These are phyloP conservation scores for Aelia acuminata DNA, from an alignment of 2,888 invertebrate species.

Conservation along the genomic window DNA sequence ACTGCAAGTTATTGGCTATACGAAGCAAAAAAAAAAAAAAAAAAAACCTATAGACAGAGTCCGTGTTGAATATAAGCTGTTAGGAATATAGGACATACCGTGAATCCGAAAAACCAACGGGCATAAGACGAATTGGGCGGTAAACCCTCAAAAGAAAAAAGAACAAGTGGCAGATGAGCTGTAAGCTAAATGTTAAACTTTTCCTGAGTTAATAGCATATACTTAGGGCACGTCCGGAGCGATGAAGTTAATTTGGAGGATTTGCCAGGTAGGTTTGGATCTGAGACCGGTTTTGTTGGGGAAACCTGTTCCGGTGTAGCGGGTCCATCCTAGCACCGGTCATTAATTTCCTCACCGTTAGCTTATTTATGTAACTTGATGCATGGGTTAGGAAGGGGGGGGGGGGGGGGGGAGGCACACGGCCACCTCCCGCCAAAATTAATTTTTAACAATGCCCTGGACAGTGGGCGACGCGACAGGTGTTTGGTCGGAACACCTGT, in stretches of 20 bases:
- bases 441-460: constrained; percentile 26
- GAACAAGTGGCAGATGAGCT: constrained; percentile 35
- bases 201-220: constrained; percentile 51
- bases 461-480: neutral
- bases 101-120: neutral
- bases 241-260: constrained; percentile 50
- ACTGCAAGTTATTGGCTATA: too few relatives aligned
- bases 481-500: neutral
- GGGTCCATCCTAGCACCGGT: constrained; percentile 43
- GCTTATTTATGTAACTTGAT: constrained; percentile 52
- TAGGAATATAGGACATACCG: neutral
- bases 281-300: constrained; percentile 33
- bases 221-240: constrained; percentile 54
- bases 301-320: constrained; percentile 44
- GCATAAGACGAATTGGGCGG: constrained; percentile 25
- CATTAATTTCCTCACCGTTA: constrained; percentile 55
- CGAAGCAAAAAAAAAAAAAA: too few relatives aligned
- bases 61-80: too few relatives aligned
- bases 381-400: neutral
- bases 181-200: constrained; percentile 42
- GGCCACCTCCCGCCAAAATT: constrained; percentile 20
- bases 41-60: too few relatives aligned
- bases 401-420: too few relatives aligned
- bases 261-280: constrained; percentile 47
- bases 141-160: neutral